These are phyloP conservation scores for Pteria penguin DNA, from an alignment of 2,888 invertebrate genomes.

Conservation along the genomic window DNA sequence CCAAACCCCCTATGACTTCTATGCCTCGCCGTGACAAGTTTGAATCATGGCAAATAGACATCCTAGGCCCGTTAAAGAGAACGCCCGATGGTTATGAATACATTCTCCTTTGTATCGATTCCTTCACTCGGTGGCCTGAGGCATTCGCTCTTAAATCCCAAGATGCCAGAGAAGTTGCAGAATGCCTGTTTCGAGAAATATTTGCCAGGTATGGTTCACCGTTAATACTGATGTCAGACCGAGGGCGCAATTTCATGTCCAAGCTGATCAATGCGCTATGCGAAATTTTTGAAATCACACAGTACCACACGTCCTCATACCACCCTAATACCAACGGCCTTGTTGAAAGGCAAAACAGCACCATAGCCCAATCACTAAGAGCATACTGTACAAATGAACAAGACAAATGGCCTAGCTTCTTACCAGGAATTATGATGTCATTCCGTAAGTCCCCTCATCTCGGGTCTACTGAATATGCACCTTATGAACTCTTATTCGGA, in stretches of 20 bases:
- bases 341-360: constrained; percentile 45
- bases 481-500: constrained; percentile 43
- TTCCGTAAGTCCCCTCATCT: constrained; percentile 36
- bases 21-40: constrained; percentile 18
- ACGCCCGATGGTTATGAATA: constrained; percentile 84
- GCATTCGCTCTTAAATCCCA: constrained; percentile 46
- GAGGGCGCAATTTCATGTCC: constrained; percentile 51
- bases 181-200: constrained; percentile 39
- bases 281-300: constrained; percentile 47
- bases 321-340: constrained; percentile 50
- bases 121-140: constrained; percentile 49
- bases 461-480: constrained; percentile 43
- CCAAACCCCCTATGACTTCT: constrained; percentile 19
- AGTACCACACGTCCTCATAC: constrained; percentile 46
- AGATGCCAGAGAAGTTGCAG: constrained; percentile 40
- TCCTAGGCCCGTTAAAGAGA: constrained; percentile 45
- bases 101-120: constrained; percentile 45
- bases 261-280: constrained; percentile 50
- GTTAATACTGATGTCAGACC: constrained; percentile 36
- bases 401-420: constrained; percentile 42
- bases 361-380: constrained; percentile 38
- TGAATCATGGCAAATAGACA: constrained; percentile 45
- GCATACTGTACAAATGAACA: constrained; percentile 42
- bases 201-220: constrained; percentile 51
- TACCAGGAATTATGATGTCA: constrained; percentile 51